These are phyloP conservation scores for Petaurus breviceps DNA, from an alignment of 2,113 vertebrate genomes.

Conservation along the genomic window DNA sequence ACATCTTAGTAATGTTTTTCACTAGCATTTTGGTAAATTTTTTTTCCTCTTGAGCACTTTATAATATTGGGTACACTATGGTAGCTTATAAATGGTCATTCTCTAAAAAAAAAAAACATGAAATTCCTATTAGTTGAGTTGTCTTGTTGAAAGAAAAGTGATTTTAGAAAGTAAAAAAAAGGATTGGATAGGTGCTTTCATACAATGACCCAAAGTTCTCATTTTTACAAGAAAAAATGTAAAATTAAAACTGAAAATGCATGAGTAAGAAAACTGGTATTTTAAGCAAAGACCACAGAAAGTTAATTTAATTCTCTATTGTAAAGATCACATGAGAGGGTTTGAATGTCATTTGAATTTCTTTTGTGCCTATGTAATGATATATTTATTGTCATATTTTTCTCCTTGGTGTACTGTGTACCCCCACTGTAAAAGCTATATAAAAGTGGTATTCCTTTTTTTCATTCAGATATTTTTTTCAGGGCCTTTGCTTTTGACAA, in stretches of 20 bases:
- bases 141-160: neutral
- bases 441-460: slow-evolving; percentile 75
- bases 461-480: slow-evolving; percentile 83
- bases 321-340: slow-evolving; percentile 69
- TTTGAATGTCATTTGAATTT: slow-evolving; percentile 71
- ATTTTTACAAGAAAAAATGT: slow-evolving; percentile 70
- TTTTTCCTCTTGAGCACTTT: neutral
- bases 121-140: neutral
- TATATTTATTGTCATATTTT: slow-evolving; percentile 74
- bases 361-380: slow-evolving; percentile 72
- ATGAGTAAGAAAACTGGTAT: slow-evolving; percentile 68
- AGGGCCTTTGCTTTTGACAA: slow-evolving; percentile 91
- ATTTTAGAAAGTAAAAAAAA: slow-evolving; percentile 20
- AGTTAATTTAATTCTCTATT: slow-evolving; percentile 72
- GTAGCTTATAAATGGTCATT: slow-evolving; percentile 5
- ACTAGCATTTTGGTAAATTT: neutral
- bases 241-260: slow-evolving; percentile 66
- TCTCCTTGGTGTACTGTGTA: slow-evolving; percentile 73
- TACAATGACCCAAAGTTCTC: slow-evolving; percentile 42
- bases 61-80: neutral
- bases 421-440: slow-evolving; percentile 75
- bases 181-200: neutral
- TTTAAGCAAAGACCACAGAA: slow-evolving; percentile 71
- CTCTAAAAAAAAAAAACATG: neutral
- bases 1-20: neutral